Percentiles rank a stretch among this genome's conserved stretches.
Evolutionary conservation across 2,797 vertebrate species (phyloP).

Genomic region (Lithobates pipiens): DNA sequence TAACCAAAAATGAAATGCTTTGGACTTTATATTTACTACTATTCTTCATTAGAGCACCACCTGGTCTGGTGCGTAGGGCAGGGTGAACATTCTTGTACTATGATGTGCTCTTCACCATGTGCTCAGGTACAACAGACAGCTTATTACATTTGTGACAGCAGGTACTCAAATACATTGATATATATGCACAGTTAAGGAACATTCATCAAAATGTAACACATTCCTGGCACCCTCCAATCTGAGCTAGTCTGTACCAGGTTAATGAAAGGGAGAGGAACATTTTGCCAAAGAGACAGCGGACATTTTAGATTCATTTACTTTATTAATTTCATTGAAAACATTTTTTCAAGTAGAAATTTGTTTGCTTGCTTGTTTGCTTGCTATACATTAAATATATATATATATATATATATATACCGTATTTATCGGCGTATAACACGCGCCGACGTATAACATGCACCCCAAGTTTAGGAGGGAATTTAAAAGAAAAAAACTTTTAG

Average conservation of each 20-base stretch:
- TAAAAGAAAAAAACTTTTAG: too few relatives aligned
- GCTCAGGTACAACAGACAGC: slow-evolving; percentile 34
- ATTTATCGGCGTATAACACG: too few relatives aligned
- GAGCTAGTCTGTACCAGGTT: slow-evolving; percentile 35
- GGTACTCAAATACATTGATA: slow-evolving; percentile 23
- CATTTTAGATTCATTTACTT: not conserved
- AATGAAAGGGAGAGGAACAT: not conserved
- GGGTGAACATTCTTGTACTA: slow-evolving; percentile 31
- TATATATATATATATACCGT: too few relatives aligned
- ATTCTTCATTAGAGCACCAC: not conserved
- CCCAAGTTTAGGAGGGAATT: too few relatives aligned
- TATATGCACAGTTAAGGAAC: slow-evolving; percentile 8
- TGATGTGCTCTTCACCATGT: slow-evolving; percentile 17
- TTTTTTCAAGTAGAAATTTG: too few relatives aligned
- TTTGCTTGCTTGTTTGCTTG: too few relatives aligned
- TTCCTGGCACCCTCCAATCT: slow-evolving; percentile 30
- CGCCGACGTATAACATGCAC: too few relatives aligned
- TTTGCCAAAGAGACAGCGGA: slow-evolving; percentile 11
- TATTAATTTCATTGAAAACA: not conserved
- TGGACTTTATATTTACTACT: not conserved
- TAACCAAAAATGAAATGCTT: not conserved
- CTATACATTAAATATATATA: too few relatives aligned
- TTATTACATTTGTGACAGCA: slow-evolving; percentile 33
- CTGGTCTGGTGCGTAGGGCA: not conserved
- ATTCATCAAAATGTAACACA: slow-evolving; percentile 41